A percentile compares a stretch with the other conserved stretches of the same genome.
phyloP scores from a whole-genome alignment of 1,140 invertebrate species.

The Drosophila nasuta region DNA sequence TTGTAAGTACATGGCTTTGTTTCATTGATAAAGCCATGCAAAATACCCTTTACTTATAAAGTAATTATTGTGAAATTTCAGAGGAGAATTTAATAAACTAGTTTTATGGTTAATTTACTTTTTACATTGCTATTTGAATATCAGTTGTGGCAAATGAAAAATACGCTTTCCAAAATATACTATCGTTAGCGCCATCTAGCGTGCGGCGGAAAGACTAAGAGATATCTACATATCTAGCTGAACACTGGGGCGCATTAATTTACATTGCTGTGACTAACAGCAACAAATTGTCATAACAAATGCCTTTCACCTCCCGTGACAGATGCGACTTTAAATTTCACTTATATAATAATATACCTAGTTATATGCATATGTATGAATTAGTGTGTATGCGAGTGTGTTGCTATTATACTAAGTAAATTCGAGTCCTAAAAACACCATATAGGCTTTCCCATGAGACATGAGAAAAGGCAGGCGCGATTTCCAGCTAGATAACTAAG shows the following conservation, averaged over 20 bases:
- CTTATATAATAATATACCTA: slow-evolving; percentile 1
- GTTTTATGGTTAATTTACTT: not conserved
- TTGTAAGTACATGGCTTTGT: too few relatives aligned
- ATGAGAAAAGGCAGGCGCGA: slow-evolving; percentile 41
- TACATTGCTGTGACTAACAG: slow-evolving; percentile 1
- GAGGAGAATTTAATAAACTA: not conserved
- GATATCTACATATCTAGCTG: not conserved
- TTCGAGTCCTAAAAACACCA: slow-evolving; percentile 53
- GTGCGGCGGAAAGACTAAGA: not conserved
- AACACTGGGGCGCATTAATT: not conserved
- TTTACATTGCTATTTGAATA: not conserved
- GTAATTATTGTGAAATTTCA: too few relatives aligned
- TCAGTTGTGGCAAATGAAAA: too few relatives aligned
- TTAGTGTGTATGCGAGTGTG: not conserved
- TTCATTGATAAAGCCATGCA: too few relatives aligned
- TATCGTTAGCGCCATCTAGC: not conserved
- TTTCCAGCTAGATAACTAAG: slow-evolving; percentile 54
- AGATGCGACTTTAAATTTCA: slow-evolving; percentile 30
- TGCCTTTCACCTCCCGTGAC: slow-evolving; percentile 2
- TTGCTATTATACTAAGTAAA: slow-evolving; percentile 27
- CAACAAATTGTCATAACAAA: slow-evolving; percentile 17
- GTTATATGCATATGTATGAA: not conserved
- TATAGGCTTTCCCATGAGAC: slow-evolving; percentile 68
- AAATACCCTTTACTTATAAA: not conserved
- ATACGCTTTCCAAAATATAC: not conserved